Evolutionary conservation across 2,888 invertebrate species (phyloP), one percentile per base, ranked within the genome.

Genomic region (Torymus tubicola): DNA sequence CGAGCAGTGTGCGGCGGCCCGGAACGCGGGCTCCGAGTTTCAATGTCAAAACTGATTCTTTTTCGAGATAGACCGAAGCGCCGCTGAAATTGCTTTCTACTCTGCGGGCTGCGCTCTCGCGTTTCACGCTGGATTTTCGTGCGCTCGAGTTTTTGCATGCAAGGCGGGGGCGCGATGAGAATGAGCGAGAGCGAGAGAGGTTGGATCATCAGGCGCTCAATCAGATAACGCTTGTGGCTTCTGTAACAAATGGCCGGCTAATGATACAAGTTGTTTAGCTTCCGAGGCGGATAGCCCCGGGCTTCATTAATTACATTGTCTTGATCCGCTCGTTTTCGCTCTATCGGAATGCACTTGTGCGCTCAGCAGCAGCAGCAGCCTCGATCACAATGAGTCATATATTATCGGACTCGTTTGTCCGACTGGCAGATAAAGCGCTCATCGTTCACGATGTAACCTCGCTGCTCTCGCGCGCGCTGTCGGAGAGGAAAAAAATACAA

Each of bases 241-340:
- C 68, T 24, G 63, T 69, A 79, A 80, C 79, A 70, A 80, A 80
- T 70, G 64, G 24, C 50, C 65, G 58, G 53, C 79, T 74, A 80
- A 80, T 74, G 70, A 71, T 68, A 72, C 80, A 61, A 76, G 76
- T 80, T 72, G 80, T 72, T 80, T 61, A 71, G 76, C 76, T 72
- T 63, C 76, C 68, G 72, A 69, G 68, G n/a, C 63, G 60, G 60
- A 42, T 67, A 58, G 53, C 57, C 31, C 24, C 50, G 12, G 53
- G 21, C 24, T 64, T 68, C 76, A 80, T 80, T 68, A 80, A 76
- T 80, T 76, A 80, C 50, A 24, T 61, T 21, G 71, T 42, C 55
- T 52, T 8, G 42, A 42, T 61, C 10, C 16, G 14, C 42, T 68
- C 55, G 42, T 42, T 18, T 52, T 16, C 31, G 24, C n/a, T 18